Evolutionary conservation across 2,888 invertebrate genomes (phyloP).

Genomic region (Epirrita christyi): DNA sequence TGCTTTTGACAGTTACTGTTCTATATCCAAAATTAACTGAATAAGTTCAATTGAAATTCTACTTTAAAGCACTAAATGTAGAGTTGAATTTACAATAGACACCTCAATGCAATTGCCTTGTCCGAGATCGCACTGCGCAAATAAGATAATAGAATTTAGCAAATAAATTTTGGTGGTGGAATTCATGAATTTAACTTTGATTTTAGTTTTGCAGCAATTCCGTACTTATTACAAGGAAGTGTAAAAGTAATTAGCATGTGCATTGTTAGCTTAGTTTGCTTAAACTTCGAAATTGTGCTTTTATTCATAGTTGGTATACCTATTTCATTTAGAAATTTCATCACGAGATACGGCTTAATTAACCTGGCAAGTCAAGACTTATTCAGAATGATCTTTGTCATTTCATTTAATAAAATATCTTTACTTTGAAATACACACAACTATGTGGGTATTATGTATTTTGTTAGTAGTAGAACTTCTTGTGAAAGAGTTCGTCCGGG

Average conservation of each 20-base stretch:
- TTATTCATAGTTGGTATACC: background rate
- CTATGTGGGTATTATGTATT: too few species aligned
- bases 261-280: background rate
- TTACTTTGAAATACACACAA: too few species aligned
- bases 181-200: conserved; percentile 24
- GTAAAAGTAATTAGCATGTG: background rate
- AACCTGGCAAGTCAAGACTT: too few species aligned
- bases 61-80: conserved; percentile 5
- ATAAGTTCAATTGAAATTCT: conserved; percentile 20
- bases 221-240: background rate
- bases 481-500: too few species aligned
- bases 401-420: too few species aligned
- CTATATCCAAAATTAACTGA: conserved; percentile 41
- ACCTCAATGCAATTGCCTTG: conserved; percentile 35
- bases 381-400: too few species aligned
- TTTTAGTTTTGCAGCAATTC: conserved; percentile 6
- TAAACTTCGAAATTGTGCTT: background rate
- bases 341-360: too few species aligned
- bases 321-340: too few species aligned
- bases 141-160: conserved; percentile 54
- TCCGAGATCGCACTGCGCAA: conserved; percentile 45
- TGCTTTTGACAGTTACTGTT: conserved; percentile 56
- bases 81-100: conserved; percentile 22
- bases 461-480: too few species aligned
- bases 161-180: conserved; percentile 34